phyloP scores from a whole-genome alignment of 2,797 vertebrate genomes.

The Diplodus sargus region DNA sequence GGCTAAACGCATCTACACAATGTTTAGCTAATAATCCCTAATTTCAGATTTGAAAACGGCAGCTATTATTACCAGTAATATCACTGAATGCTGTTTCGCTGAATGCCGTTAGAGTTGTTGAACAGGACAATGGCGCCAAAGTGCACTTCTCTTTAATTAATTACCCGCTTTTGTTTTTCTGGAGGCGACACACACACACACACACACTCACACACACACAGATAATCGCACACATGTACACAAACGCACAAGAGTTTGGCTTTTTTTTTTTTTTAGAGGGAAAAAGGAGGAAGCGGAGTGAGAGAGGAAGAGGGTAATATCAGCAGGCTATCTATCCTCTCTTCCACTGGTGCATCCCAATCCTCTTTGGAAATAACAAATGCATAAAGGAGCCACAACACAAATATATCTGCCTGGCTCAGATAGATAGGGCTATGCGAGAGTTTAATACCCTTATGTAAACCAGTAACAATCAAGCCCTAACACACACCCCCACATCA shows the following conservation, averaged over 20 bases:
- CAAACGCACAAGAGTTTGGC: conserved; percentile 56
- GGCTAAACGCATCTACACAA: conserved; percentile 44
- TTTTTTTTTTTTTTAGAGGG: conserved; percentile 58
- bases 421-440: conserved; percentile 84
- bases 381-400: conserved; percentile 86
- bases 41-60: conserved; percentile 62
- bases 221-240: conserved; percentile 32
- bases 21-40: conserved; percentile 55
- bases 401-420: conserved; percentile 86
- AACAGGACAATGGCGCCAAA: conserved; percentile 78
- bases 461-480: conserved; percentile 86
- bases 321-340: conserved; percentile 85
- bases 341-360: conserved; percentile 83
- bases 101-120: conserved; percentile 70
- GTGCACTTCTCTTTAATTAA: conserved; percentile 83
- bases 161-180: conserved; percentile 81
- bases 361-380: conserved; percentile 88
- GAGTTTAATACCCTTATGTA: conserved; percentile 87
- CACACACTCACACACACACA: conserved; percentile 50
- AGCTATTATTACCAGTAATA: conserved; percentile 74
- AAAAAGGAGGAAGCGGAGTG: conserved; percentile 66
- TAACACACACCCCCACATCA: conserved; percentile 85
- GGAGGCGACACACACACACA: conserved; percentile 62
- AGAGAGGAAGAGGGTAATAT: conserved; percentile 80
- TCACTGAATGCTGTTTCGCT: conserved; percentile 70